Percentiles rank a stretch among this genome's conserved stretches.
Conservation (phyloP, 1,140 invertebrate genomes). For the Ips nitidus region DNA sequence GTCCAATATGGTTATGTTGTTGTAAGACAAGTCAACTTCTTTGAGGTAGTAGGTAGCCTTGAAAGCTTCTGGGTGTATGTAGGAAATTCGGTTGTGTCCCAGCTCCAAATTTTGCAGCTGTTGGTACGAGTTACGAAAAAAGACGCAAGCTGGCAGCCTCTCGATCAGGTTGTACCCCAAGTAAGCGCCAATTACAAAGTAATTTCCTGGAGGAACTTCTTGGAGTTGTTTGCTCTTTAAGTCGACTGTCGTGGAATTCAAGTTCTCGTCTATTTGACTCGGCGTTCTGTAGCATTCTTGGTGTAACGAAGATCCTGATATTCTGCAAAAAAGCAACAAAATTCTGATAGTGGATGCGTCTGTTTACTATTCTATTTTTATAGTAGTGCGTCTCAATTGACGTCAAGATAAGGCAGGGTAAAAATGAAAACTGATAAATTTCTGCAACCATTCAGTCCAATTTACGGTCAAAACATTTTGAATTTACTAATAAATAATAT, state of each 20-base stretch:
- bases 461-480: too few species aligned
- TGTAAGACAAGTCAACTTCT: constrained; percentile 67
- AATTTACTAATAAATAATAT: too few species aligned
- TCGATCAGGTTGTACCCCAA: constrained; percentile 46
- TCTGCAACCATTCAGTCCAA: too few species aligned
- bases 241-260: background rate
- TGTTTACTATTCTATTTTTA: too few species aligned
- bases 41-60: constrained; percentile 62
- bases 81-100: constrained; percentile 43
- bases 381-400: too few species aligned
- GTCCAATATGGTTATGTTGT: constrained; percentile 60
- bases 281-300: too few species aligned
- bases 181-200: constrained; percentile 38
- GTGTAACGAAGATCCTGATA: background rate
- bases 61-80: constrained; percentile 57
- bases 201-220: constrained; percentile 40
- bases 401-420: too few species aligned
- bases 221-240: background rate
- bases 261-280: too few species aligned
- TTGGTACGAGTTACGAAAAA: constrained; percentile 43
- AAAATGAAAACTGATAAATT: too few species aligned
- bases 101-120: constrained; percentile 40
- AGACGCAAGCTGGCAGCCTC: constrained; percentile 38
- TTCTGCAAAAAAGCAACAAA: background rate
- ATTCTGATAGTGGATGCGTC: too few species aligned